Evolutionary conservation across 2,888 invertebrate genomes (phyloP), one percentile per base, ranked within the genome.

Genomic region (Prosapia bicincta): DNA sequence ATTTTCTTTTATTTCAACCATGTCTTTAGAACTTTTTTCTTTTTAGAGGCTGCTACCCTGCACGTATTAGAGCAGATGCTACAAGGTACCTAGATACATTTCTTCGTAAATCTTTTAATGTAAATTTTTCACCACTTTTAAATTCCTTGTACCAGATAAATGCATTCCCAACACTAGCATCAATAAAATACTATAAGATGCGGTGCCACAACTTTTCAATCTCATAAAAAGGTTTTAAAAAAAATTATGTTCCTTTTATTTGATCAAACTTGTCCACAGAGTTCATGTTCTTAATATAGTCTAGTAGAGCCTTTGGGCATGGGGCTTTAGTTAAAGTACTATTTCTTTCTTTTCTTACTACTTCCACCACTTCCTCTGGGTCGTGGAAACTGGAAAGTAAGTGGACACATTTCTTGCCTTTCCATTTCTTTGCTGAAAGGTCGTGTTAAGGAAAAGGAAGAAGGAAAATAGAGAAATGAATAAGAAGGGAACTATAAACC

Each of bases 231-330:
- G n/a, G n/a, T n/a, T n/a, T n/a, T n/a, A n/a, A n/a, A n/a, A n/a
- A n/a, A n/a, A n/a, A n/a, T n/a, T n/a, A n/a, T n/a, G n/a, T n/a
- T 75, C 81, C 81, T 76, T 78, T 79, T 28, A 80, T 66, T 78
- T 80, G 80, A 71, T 82, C 81, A 69, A 81, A 81, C 70, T 80
- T 81, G 73, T 83, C 81, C 0, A 82, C 80, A 69, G 71, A 79
- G 71, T 80, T 81, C 81, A 82, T 82, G 75, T 81, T 76, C 13
- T 66, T 75, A 75, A 81, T 82, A 72, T 82, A 83, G 73, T 82
- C 81, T 26, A 75, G 77, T 25, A 82, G 65, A 26, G 78, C 77
- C 69, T 71, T 32, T 25, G 81, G 82, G 72, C 82, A 82, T n/a
- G 79, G 66, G 7, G 81, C 75, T 3, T 54, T 25, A 1, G 24